Base-by-base conservation (phyloP, 2,113 vertebrate species). In the Orcinus orca region DNA sequence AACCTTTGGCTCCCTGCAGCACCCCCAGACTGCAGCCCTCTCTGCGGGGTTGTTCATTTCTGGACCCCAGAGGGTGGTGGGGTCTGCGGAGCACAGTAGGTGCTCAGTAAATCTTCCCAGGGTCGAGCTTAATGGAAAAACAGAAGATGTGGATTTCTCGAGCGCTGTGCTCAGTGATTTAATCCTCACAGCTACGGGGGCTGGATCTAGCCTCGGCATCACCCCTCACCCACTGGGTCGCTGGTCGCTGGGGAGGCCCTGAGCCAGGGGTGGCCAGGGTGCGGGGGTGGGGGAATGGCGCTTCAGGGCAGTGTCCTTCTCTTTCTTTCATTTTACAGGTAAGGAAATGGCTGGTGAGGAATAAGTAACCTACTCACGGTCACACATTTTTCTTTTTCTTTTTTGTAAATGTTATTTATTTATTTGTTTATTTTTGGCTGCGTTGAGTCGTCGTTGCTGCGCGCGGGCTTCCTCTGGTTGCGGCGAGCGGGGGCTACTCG, bases 71-170 rank as follows among this genome's bases (percentile, higher is more conserved):
- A 14, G 47, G 33, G 25, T 9, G 23, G 47, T 0, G 3, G 44
- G 29, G 58, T 62, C 21, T 63, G 25, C 90, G 14, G 60, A 77
- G 44, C 53, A 53, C 20, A 68, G 8, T 60, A 83, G 63, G n/a
- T 20, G 26, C 41, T 17, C 17, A 8, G 0, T 41, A 20, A 44
- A 18, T 15, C 26, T 53, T n/a, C 55, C 67, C 6, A 2, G 14
- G 23, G 13, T 21, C 29, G 71, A 26, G 33, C 26, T 8, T 8
- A 8, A 1, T 3, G 18, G 55, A 58, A 58, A 7, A 21, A 21
- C 55, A 2, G 60, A 11, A 15, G 6, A 14, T 3, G 2, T 3
- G 20, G 6, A 3, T 8, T 41, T 65, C n/a, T 17, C 26, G 4
- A 47, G 88, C 44, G 62, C 33, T 26, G 5, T 1, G 71, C 60